A percentile compares a stretch with the other conserved stretches of the same genome.
Evolutionary conservation across 2,113 vertebrate species (phyloP).

Genomic region (Erythrocercus mccallii): DNA sequence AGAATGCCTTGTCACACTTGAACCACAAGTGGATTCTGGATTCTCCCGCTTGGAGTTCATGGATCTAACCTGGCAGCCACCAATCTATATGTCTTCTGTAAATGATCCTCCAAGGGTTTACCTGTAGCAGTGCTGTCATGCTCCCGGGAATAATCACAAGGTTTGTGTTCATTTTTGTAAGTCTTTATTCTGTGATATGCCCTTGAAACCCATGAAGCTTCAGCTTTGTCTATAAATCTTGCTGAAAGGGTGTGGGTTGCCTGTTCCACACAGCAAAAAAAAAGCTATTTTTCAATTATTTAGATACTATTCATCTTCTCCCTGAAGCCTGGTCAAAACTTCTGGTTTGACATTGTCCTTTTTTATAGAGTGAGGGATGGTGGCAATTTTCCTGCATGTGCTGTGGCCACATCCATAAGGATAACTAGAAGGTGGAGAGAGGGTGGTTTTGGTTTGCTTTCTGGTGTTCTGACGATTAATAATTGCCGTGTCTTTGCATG

Average conservation of each 20-base stretch:
- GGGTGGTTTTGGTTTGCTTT: neutral
- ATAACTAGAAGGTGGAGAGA: neutral
- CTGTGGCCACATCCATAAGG: neutral
- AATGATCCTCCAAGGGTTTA: constrained; percentile 63
- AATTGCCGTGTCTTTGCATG: neutral
- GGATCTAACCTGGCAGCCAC: constrained; percentile 58
- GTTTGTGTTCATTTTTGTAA: constrained; percentile 50
- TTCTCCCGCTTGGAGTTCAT: constrained; percentile 35
- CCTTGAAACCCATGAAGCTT: neutral
- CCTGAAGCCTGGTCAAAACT: neutral
- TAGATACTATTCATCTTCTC: neutral
- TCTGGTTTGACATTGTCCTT: neutral
- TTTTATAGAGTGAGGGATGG: neutral
- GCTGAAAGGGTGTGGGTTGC: neutral
- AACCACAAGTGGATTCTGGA: constrained; percentile 58
- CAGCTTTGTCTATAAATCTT: neutral
- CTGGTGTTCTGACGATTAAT: neutral
- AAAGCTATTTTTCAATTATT: neutral
- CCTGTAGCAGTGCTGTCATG: constrained; percentile 68
- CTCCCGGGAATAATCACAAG: constrained; percentile 68
- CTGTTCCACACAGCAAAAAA: neutral
- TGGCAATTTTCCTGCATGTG: neutral
- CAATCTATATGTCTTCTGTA: constrained; percentile 57
- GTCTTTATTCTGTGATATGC: constrained; percentile 13
- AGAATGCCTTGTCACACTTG: constrained; percentile 56